phyloP scores from a whole-genome alignment of 2,797 vertebrate genomes.

The Lophotriccus pileatus region DNA sequence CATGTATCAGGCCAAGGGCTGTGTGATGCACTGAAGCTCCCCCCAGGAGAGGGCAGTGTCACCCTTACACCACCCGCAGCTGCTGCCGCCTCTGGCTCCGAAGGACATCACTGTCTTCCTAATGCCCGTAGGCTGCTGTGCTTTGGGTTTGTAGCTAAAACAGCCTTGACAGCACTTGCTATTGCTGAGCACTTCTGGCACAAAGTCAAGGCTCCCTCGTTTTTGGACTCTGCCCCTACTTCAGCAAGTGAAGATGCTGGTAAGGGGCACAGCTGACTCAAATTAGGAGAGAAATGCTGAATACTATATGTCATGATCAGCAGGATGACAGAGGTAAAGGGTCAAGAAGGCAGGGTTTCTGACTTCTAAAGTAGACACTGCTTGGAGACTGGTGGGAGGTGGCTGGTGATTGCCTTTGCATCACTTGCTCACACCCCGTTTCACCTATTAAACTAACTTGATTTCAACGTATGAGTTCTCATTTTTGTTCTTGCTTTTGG shows the following conservation, averaged over 20 bases:
- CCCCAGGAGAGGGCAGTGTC: slow-evolving; percentile 27
- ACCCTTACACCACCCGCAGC: neutral
- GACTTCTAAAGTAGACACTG: neutral
- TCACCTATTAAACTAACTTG: neutral
- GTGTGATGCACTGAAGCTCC: rapidly evolving
- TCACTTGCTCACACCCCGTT: neutral
- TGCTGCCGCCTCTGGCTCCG: rapidly evolving
- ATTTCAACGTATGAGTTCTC: neutral
- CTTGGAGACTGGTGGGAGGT: neutral
- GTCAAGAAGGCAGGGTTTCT: neutral
- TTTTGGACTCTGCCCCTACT: neutral
- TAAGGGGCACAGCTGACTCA: neutral
- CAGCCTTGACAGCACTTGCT: rapidly evolving
- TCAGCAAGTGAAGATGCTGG: neutral
- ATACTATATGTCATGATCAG: rapidly evolving
- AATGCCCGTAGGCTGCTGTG: rapidly evolving
- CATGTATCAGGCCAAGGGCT: rapidly evolving
- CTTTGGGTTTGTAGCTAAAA: neutral
- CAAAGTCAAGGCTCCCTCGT: neutral
- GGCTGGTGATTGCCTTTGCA: neutral
- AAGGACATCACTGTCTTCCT: rapidly evolving
- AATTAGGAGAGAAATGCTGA: neutral
- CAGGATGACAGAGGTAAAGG: neutral
- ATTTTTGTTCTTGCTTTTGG: neutral
- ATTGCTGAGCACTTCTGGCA: neutral